These are phyloP conservation scores for Drosophila takahashii DNA, from an alignment of 1,140 invertebrate genomes.

Conservation along the genomic window DNA sequence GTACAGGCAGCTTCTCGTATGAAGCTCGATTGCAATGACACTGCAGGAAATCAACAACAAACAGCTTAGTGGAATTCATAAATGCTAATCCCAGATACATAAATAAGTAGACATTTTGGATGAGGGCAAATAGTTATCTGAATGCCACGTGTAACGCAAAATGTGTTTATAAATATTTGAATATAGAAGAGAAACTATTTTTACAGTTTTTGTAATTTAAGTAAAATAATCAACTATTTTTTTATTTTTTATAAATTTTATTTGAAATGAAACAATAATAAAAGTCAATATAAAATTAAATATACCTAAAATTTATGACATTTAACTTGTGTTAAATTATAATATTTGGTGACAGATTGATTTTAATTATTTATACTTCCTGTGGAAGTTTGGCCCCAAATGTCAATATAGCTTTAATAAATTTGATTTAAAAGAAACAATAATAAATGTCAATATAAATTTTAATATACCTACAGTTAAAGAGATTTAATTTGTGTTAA, in stretches of 20 bases:
- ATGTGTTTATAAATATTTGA: conserved; percentile 24
- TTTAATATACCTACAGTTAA: too few relatives aligned
- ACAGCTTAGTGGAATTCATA: conserved; percentile 9
- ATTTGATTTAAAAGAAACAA: not conserved
- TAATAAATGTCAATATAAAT: too few relatives aligned
- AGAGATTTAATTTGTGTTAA: too few relatives aligned
- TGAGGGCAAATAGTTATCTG: conserved; percentile 14
- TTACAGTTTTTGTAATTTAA: not conserved
- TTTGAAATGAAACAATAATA: too few relatives aligned
- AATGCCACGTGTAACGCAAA: conserved; percentile 35
- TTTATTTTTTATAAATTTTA: too few relatives aligned
- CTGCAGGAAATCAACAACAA: conserved; percentile 38
- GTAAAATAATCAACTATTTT: not conserved
- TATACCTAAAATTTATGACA: too few relatives aligned
- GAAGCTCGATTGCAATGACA: conserved; percentile 44
- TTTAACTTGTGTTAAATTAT: too few relatives aligned
- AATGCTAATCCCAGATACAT: conserved; percentile 37
- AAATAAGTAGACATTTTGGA: conserved; percentile 14
- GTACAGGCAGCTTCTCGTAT: conserved; percentile 25
- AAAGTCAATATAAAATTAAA: too few relatives aligned
- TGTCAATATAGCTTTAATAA: not conserved
- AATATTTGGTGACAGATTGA: too few relatives aligned
- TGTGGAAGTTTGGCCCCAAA: not conserved
- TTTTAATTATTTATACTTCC: too few relatives aligned
- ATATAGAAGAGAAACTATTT: not conserved